Base-by-base conservation (phyloP, 1,140 invertebrate genomes). In the Lepidurus couesii region DNA sequence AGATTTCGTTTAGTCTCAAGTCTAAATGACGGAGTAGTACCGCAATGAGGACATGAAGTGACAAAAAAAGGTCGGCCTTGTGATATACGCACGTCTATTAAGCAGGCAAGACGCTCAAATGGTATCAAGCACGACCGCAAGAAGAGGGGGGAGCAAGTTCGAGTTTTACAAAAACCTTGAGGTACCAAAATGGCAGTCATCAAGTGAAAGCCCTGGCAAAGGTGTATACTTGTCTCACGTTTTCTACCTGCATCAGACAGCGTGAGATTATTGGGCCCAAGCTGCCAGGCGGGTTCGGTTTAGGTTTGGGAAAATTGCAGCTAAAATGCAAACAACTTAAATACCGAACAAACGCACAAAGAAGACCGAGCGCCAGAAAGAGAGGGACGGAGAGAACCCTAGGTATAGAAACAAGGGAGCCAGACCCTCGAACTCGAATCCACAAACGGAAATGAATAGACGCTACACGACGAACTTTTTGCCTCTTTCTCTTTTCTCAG, bases 231-330 rank as follows among this genome's bases (percentile, higher is more conserved):
- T 65, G 16, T 65, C 16, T 21, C 53, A n/a, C 21, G 53, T 65
- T 65, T 65, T 65, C 1, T 65, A 65, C 53, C 53, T 65, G 53
- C 8, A 13, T 65, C 53, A 65, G 53, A 65, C 53, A 21, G 53
- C 53, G 53, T 65, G 53, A 65, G 53, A 65, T 65, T 65, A 65
- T 65, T 65, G 53, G 53, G 53, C 53, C 53, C 53, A 65, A 65
- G 53, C 53, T 21, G 21, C 53, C 21, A 21, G 53, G 53, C 53
- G 53, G 53, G 16, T 65, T 65, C 53, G 53, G 53, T 65, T 65
- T 65, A 65, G 53, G 53, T 65, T 65, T 65, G 13, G 13, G 53
- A 65, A 65, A 21, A 65, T 65, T 10, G 53, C 53, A 65, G 53
- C 16, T 65, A 65, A 65, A 65, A 65, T 65, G 53, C 53, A 65